Conservation (phyloP, 2,888 invertebrate species). For the Aproaerema taeniolella region DNA sequence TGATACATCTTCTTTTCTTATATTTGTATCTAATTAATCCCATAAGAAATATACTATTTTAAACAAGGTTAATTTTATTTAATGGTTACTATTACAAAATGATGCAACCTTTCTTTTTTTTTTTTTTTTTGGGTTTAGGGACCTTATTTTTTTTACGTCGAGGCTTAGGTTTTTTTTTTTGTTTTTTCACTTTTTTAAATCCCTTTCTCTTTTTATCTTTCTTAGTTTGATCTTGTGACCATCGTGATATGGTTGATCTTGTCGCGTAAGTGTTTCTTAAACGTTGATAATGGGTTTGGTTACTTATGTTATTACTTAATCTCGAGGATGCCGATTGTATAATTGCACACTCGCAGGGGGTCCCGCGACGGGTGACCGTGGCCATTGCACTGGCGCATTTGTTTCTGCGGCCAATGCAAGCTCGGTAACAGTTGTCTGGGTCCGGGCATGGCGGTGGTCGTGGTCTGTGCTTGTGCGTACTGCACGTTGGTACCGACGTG, state of each 20-base stretch:
- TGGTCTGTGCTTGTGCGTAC: constrained; percentile 52
- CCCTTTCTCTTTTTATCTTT: constrained; percentile 27
- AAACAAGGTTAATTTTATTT: too few relatives aligned
- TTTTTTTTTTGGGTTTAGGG: neutral
- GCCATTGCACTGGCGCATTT: constrained; percentile 59
- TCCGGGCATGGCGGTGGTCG: constrained; percentile 50
- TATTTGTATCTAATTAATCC: too few relatives aligned
- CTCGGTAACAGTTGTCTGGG: constrained; percentile 56
- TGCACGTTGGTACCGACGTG: constrained; percentile 55
- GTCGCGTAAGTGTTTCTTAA: constrained; percentile 37
- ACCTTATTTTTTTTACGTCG: neutral
- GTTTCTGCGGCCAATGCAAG: constrained; percentile 39
- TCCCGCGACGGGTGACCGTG: constrained; percentile 38
- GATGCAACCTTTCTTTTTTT: neutral
- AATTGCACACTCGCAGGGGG: constrained; percentile 46
- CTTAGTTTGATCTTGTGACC: constrained; percentile 25
- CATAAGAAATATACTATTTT: too few relatives aligned
- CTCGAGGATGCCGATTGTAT: constrained; percentile 44
- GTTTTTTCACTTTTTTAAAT: constrained; percentile 28
- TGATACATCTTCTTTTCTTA: too few relatives aligned
- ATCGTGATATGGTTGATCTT: constrained; percentile 44
- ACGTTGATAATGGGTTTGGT: constrained; percentile 42
- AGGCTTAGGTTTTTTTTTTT: too few relatives aligned
- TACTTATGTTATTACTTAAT: constrained; percentile 24
- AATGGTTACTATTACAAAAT: neutral